These are phyloP conservation scores for Philantomba maxwellii DNA, from an alignment of 2,113 vertebrate species.

Conservation along the genomic window DNA sequence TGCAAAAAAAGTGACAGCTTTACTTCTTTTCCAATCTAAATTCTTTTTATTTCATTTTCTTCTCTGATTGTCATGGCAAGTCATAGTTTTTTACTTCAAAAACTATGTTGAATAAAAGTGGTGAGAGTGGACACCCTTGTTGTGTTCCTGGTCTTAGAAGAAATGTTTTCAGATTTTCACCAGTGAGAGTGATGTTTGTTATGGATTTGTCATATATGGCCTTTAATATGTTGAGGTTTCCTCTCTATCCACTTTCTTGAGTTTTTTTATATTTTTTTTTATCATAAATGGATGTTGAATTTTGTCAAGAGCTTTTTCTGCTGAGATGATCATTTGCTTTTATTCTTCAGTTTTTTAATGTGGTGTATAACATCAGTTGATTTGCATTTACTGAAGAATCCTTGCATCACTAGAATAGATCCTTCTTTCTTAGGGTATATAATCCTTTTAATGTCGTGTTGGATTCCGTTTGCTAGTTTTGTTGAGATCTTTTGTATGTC, in stretches of 20 bases:
- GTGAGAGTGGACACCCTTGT: neutral
- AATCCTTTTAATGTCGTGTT: rapidly evolving
- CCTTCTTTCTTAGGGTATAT: neutral
- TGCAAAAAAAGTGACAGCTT: neutral
- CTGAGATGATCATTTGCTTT: neutral
- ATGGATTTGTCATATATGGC: neutral
- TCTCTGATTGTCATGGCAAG: neutral
- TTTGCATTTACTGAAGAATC: neutral
- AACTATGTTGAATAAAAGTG: neutral
- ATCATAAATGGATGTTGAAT: neutral
- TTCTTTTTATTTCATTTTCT: neutral
- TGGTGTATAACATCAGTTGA: neutral
- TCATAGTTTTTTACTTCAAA: neutral
- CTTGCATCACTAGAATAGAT: neutral
- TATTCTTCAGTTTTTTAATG: neutral
- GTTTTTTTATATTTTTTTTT: neutral
- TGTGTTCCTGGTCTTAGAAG: neutral
- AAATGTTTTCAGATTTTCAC: neutral
- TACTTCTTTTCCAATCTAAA: neutral
- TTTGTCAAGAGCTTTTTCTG: neutral
- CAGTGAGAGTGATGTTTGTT: neutral
- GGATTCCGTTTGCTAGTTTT: neutral
- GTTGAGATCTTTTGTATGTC: neutral
- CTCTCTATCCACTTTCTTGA: neutral
- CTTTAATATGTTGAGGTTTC: neutral